Conservation (phyloP, 23 tunicate species). For the Clavelina lepadiformis region DNA sequence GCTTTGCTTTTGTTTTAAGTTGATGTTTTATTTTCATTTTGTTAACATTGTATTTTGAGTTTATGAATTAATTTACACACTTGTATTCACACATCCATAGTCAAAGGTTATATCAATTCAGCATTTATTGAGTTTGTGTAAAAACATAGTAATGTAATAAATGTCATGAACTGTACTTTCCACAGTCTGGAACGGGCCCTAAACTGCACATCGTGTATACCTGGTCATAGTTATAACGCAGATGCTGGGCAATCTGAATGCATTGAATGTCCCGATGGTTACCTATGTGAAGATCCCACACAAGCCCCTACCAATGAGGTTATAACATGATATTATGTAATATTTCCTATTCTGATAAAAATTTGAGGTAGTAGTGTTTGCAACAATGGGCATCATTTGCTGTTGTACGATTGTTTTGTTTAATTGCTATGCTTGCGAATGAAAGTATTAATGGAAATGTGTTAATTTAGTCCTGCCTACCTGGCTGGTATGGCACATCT, state of each 20-base stretch:
- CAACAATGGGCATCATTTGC: background rate
- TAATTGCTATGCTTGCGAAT: background rate
- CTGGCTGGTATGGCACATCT: slow-evolving; percentile 37
- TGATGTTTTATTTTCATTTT: background rate
- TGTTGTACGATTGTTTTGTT: background rate
- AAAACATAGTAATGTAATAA: too few species aligned
- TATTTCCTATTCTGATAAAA: background rate
- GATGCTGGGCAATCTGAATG: slow-evolving; percentile 49
- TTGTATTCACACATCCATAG: too few species aligned
- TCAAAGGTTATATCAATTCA: too few species aligned
- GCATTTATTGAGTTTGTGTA: too few species aligned
- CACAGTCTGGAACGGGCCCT: slow-evolving; percentile 38
- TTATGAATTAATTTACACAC: background rate
- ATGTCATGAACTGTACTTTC: too few species aligned
- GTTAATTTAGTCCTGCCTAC: slow-evolving; percentile 39
- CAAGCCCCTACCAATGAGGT: slow-evolving; percentile 39
- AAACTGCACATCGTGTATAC: slow-evolving; percentile 37
- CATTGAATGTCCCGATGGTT: slow-evolving; percentile 67
- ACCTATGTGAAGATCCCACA: slow-evolving; percentile 39
- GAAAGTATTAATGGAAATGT: background rate
- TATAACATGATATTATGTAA: background rate
- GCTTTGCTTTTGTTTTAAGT: background rate
- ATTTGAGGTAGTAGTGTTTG: background rate
- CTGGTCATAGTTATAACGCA: slow-evolving; percentile 50
- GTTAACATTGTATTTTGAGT: background rate